Percentiles rank a stretch among this genome's conserved stretches.
Evolutionary conservation across 30 jellyfish, hydroid and myxozoan genomes (phyloP).

Genomic region (Hydractinia symbiolongicarpus): DNA sequence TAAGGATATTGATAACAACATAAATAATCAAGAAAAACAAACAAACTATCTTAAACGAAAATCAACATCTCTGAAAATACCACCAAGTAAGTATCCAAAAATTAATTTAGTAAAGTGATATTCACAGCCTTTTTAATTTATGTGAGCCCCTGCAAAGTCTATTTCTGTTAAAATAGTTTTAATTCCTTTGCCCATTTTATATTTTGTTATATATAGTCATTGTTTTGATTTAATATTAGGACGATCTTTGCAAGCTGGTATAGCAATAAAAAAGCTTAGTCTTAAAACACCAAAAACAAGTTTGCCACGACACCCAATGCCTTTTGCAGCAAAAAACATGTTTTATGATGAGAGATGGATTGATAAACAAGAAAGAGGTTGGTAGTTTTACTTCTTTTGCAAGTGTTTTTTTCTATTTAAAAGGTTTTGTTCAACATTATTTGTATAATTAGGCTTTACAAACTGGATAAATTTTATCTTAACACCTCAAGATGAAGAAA

Average conservation of each 20-base stretch:
- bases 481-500: conserved; percentile 60
- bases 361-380: conserved; percentile 89
- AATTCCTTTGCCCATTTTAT: too few relatives aligned
- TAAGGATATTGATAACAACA: not conserved
- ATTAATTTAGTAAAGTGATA: too few relatives aligned
- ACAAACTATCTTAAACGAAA: conserved; percentile 11
- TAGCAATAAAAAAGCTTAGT: conserved; percentile 64
- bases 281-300: conserved; percentile 37
- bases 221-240: not conserved
- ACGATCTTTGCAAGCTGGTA: conserved; percentile 36
- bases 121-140: too few relatives aligned
- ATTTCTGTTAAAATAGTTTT: too few relatives aligned
- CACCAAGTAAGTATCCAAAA: conserved; percentile 19
- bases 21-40: conserved; percentile 3
- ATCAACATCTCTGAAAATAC: not conserved
- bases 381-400: not conserved
- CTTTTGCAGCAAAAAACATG: conserved; percentile 89
- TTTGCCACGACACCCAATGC: conserved; percentile 85
- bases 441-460: conserved; percentile 48
- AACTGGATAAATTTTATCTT: conserved; percentile 79
- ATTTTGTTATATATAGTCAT: too few relatives aligned
- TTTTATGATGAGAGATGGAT: conserved; percentile 89
- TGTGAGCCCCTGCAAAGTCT: too few relatives aligned
- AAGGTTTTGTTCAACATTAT: not conserved
- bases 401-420: not conserved